These are phyloP conservation scores for Ellobius talpinus DNA, from an alignment of 2,113 vertebrate species.

Conservation along the genomic window DNA sequence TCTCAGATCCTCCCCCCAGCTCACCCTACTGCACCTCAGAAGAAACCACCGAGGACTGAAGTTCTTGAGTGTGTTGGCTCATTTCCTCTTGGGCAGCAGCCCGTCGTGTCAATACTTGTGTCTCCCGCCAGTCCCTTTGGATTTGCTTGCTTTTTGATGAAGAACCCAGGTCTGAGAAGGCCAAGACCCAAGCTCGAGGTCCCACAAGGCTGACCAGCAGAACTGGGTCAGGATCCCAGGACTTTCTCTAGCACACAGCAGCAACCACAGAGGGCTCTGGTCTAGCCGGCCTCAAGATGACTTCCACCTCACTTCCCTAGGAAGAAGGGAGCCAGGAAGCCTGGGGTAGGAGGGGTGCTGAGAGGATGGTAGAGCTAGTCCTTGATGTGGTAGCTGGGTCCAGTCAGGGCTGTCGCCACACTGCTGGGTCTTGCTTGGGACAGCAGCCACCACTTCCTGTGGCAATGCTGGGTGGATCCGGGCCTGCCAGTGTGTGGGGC, in stretches of 20 bases:
- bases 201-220: not conserved
- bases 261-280: not conserved
- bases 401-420: conserved; percentile 66
- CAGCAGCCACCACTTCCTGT: conserved; percentile 61
- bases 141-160: not conserved
- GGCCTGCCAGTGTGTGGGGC: not conserved
- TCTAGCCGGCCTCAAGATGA: conserved; percentile 10
- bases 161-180: not conserved
- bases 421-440: conserved; percentile 71
- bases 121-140: not conserved
- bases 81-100: not conserved
- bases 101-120: not conserved
- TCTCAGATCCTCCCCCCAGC: not conserved
- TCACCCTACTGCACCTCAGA: not conserved
- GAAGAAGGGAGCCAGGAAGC: conserved; percentile 21
- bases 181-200: not conserved
- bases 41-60: not conserved
- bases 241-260: conserved; percentile 23
- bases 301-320: conserved; percentile 4
- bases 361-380: conserved; percentile 56
- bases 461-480: conserved; percentile 67
- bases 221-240: conserved; percentile 20
- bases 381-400: conserved; percentile 74
- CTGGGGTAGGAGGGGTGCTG: conserved; percentile 12
- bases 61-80: not conserved